Conservation (phyloP, 2,113 vertebrate genomes). For the Capra hircus region DNA sequence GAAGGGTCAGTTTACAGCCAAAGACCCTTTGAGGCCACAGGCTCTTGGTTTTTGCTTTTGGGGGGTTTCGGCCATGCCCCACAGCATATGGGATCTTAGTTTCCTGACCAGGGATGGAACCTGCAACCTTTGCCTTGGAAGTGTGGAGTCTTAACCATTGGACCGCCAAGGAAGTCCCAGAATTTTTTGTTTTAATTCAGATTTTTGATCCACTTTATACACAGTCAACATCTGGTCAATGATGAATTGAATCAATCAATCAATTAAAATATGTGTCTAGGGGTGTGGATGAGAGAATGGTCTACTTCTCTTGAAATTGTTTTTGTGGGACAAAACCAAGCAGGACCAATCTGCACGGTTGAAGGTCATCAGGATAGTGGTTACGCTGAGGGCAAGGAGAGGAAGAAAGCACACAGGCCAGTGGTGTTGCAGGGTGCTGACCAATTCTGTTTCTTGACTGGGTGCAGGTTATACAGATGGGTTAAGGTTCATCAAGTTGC, state of each 20-base stretch:
- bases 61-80: neutral
- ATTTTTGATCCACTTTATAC: neutral
- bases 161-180: neutral
- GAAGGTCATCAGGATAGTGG: neutral
- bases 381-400: neutral
- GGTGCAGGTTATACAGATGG: neutral
- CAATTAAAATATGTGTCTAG: neutral
- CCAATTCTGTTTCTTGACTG: neutral
- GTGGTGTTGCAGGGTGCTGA: too few relatives aligned
- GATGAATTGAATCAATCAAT: neutral
- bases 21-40: neutral
- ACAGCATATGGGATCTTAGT: neutral
- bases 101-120: neutral
- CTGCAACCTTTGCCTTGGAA: neutral
- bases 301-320: constrained; percentile 7
- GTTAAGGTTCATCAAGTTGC: neutral
- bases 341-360: neutral
- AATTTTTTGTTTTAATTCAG: neutral
- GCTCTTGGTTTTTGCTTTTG: neutral
- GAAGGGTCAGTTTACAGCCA: neutral
- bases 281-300: neutral
- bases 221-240: neutral
- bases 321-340: neutral
- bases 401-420: neutral
- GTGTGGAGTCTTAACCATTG: neutral